phyloP scores from a whole-genome alignment of 2,888 invertebrate species.

The Vesta saturnalis region DNA sequence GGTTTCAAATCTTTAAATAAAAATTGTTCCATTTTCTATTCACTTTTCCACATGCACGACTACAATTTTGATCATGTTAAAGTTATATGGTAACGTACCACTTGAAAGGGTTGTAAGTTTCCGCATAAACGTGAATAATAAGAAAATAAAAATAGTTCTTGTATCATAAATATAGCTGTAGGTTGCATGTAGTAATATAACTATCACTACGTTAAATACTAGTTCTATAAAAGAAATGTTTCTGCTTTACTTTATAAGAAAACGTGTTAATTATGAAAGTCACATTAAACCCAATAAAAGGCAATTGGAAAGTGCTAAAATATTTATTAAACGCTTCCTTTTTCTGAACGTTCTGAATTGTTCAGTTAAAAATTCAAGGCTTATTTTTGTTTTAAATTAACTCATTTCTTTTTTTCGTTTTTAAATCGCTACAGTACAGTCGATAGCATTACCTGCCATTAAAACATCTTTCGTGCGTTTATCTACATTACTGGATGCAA shows the following conservation, averaged over 20 bases:
- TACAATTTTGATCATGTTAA: too few relatives aligned
- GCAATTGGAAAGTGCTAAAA: neutral
- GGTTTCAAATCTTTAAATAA: neutral
- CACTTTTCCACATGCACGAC: too few relatives aligned
- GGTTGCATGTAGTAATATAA: neutral
- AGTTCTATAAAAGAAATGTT: neutral
- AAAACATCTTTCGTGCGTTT: neutral
- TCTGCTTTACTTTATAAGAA: neutral
- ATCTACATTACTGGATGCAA: neutral
- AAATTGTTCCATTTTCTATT: neutral
- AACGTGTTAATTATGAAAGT: neutral
- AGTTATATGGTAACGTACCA: too few relatives aligned
- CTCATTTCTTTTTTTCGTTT: too few relatives aligned
- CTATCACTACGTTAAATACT: too few relatives aligned
- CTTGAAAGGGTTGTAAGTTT: neutral
- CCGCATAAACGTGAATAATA: neutral
- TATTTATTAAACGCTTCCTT: too few relatives aligned
- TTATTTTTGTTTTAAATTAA: too few relatives aligned
- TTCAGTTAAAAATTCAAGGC: too few relatives aligned
- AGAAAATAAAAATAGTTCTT: neutral
- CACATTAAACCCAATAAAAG: neutral
- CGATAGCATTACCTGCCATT: neutral
- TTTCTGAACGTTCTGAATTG: neutral
- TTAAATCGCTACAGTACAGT: too few relatives aligned
- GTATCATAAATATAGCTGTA: neutral